A percentile compares a stretch with the other conserved stretches of the same genome.
phyloP scores from a whole-genome alignment of 2,797 vertebrate genomes.

The Cirrhinus mrigala region DNA sequence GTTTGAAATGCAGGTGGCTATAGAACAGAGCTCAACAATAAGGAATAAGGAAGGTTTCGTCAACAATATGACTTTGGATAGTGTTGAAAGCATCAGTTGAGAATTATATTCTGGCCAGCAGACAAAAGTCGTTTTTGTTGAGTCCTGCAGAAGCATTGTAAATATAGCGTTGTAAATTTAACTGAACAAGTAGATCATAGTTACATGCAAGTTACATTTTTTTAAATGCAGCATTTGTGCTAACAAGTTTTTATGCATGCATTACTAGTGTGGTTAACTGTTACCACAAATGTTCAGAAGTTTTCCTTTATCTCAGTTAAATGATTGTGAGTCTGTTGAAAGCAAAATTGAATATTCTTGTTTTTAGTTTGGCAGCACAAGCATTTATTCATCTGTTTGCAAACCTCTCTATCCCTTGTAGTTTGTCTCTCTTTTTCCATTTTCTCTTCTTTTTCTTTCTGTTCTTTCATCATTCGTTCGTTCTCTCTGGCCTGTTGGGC shows the following conservation, averaged over 20 bases:
- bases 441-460: conserved; percentile 63
- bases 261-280: conserved; percentile 25
- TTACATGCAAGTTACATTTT: neutral
- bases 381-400: conserved; percentile 64
- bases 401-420: conserved; percentile 82
- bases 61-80: neutral
- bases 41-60: neutral
- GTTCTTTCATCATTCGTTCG: conserved; percentile 66
- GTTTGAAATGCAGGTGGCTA: conserved; percentile 27
- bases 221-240: neutral
- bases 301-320: neutral
- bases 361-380: conserved; percentile 10
- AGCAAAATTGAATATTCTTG: conserved; percentile 4
- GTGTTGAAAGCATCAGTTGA: neutral
- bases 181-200: neutral
- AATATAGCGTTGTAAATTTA: conserved; percentile 12
- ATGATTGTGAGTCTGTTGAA: neutral
- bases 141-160: conserved; percentile 27
- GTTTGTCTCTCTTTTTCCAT: conserved; percentile 66
- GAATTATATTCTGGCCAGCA: neutral
- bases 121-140: conserved; percentile 3
- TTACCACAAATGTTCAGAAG: neutral
- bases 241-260: conserved; percentile 17
- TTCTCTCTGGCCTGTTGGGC: conserved; percentile 74
- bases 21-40: conserved; percentile 15